Evolutionary conservation across 1,140 invertebrate genomes (phyloP).

Genomic region (Drosophila parvula): DNA sequence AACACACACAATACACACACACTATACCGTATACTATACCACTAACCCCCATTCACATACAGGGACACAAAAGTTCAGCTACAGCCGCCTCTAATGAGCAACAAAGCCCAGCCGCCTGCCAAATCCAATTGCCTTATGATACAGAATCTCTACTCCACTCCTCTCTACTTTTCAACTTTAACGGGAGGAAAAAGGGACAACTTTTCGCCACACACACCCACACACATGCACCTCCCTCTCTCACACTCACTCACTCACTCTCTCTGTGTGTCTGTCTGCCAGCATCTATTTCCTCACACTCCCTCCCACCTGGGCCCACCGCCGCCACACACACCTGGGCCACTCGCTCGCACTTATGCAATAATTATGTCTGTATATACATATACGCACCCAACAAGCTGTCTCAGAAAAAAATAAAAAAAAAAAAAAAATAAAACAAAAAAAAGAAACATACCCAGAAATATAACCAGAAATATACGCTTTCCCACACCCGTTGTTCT

Average conservation of each 20-base stretch:
- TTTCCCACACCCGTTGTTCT: slow-evolving; percentile 43
- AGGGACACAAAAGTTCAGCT: slow-evolving; percentile 35
- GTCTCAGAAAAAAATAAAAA: slow-evolving; percentile 5
- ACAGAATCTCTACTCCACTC: background rate
- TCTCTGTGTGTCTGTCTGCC: slow-evolving; percentile 20
- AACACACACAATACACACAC: slow-evolving; percentile 10
- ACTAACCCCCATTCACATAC: slow-evolving; percentile 23
- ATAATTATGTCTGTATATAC: slow-evolving; percentile 62
- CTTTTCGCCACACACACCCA: slow-evolving; percentile 18
- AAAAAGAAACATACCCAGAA: slow-evolving; percentile 19
- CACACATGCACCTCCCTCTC: background rate
- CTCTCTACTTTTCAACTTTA: slow-evolving; percentile 7
- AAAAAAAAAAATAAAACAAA: background rate
- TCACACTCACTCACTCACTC: slow-evolving; percentile 13
- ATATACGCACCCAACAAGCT: slow-evolving; percentile 26
- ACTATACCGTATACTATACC: background rate
- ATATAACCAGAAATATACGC: slow-evolving; percentile 32
- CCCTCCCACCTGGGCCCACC: background rate
- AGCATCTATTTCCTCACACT: slow-evolving; percentile 6
- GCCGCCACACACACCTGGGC: slow-evolving; percentile 33
- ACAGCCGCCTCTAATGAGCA: slow-evolving; percentile 25
- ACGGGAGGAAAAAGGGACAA: slow-evolving; percentile 18
- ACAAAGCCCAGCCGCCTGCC: slow-evolving; percentile 40
- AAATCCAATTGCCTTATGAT: slow-evolving; percentile 41
- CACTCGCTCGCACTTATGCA: slow-evolving; percentile 58